Base-by-base conservation (phyloP, 2,888 invertebrate species). In the Altica lythri region DNA sequence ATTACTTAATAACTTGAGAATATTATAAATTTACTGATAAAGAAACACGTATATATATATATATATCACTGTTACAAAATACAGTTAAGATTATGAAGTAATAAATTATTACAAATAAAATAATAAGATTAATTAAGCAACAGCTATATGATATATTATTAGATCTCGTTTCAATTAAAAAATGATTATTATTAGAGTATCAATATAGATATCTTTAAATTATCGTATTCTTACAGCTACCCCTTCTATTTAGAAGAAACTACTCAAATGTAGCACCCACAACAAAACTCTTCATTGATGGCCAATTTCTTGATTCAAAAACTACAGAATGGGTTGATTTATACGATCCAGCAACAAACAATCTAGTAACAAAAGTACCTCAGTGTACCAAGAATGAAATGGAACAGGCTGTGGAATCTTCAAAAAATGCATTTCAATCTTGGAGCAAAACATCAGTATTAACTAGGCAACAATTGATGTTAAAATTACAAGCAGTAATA, bases 391-490 rank as follows among this genome's bases (percentile, higher is more conserved):
- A 84, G 68, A 82, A 81, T 4, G 98, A 98, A 80, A 90, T 99
- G 89, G 85, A 92, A 65, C 79, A 84, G 4, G 98, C 99, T 0
- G 88, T 96, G 27, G 86, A 87, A 49, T 87, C 93, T 4, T 89
- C 93, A 4, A 91, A 91, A 75, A 85, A 84, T 55, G 81, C 83
- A 1, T 90, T 81, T 72, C 78, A 81, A 68, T 82, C 86, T 59
- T 99, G 98, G 99, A 90, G 90, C 45, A 83, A 90, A 72, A 91
- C 92, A 10, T 95, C 98, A 1, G 85, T 98, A 25, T 80, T 99
- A 62, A 89, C 92, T 5, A 66, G 99, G 32, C 97, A 98, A 74
- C 95, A 95, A 76, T 52, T 77, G 13, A 77, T 78, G 77, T 74
- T 73, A 64, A 85, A 86, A 75, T 81, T 87, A 63, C 95, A 95